Percentiles rank a stretch among this genome's conserved stretches.
Evolutionary conservation across 2,113 vertebrate species (phyloP).

Genomic region (Megaleporinus macrocephalus): DNA sequence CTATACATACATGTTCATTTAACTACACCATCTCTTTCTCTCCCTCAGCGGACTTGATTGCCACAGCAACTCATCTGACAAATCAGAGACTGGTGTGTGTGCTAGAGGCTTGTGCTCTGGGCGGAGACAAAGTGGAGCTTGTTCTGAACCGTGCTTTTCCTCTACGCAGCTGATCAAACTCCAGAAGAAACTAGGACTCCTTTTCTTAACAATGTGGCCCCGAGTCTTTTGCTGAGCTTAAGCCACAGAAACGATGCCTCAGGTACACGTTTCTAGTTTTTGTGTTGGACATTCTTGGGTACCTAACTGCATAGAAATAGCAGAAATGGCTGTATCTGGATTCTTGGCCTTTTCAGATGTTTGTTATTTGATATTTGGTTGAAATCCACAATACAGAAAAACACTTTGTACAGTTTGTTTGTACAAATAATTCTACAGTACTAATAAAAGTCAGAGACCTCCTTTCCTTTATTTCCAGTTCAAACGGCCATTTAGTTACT

Average conservation of each 20-base stretch:
- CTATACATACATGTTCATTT: neutral
- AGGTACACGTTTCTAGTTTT: neutral
- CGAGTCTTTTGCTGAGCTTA: neutral
- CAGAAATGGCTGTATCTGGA: no score
- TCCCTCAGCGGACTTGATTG: constrained; percentile 70
- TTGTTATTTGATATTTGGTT: no score
- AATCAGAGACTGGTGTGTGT: constrained; percentile 76
- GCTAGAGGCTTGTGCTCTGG: constrained; percentile 76
- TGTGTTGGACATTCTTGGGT: neutral
- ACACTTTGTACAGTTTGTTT: no score
- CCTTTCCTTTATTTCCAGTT: no score
- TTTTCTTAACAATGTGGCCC: no score
- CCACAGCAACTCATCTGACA: constrained; percentile 66
- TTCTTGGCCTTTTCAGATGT: no score
- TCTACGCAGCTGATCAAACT: constrained; percentile 54
- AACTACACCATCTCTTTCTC: constrained; percentile 18
- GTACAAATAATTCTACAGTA: no score
- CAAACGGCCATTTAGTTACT: no score
- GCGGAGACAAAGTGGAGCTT: constrained; percentile 66
- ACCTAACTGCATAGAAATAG: neutral
- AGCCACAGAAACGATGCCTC: no score
- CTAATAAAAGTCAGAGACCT: no score
- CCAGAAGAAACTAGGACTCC: neutral
- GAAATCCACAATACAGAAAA: no score
- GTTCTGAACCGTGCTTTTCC: constrained; percentile 70